Conservation (phyloP, 1,140 invertebrate genomes). For the Ostrea denselamellosa region DNA sequence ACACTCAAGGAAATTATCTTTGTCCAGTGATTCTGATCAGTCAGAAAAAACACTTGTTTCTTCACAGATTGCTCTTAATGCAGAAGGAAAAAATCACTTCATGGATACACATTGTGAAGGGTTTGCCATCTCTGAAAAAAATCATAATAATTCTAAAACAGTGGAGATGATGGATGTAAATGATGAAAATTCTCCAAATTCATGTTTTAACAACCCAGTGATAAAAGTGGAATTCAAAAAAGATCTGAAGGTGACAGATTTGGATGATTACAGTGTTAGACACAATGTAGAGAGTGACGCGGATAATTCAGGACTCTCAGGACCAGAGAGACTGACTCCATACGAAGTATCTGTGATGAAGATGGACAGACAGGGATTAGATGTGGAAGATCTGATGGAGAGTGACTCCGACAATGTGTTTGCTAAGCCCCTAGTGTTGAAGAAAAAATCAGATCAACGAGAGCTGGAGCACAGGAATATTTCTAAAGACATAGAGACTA, state of each 20-base stretch:
- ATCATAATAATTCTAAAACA: background rate
- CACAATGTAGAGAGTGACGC: background rate
- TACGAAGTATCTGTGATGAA: slow-evolving; percentile 50
- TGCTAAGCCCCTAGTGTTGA: slow-evolving; percentile 43
- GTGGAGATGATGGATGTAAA: background rate
- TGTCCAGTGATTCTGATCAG: slow-evolving; percentile 43
- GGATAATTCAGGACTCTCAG: background rate
- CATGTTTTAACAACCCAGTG: background rate
- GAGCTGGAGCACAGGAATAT: background rate
- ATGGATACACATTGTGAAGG: background rate
- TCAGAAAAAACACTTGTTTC: slow-evolving; percentile 43
- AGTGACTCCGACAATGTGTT: slow-evolving; percentile 57
- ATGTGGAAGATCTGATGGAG: slow-evolving; percentile 51
- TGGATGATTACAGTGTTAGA: background rate
- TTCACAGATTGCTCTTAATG: slow-evolving; percentile 41
- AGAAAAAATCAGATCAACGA: background rate
- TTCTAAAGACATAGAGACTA: background rate
- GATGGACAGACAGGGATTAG: slow-evolving; percentile 45
- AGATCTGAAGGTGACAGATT: background rate
- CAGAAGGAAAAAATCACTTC: background rate
- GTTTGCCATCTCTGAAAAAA: background rate
- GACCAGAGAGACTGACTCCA: slow-evolving; percentile 42
- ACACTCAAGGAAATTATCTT: slow-evolving; percentile 2
- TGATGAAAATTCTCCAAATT: background rate
- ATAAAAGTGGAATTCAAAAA: background rate